Evolutionary conservation across 2,888 invertebrate genomes (phyloP).

Genomic region (Drosophila peninsularis): DNA sequence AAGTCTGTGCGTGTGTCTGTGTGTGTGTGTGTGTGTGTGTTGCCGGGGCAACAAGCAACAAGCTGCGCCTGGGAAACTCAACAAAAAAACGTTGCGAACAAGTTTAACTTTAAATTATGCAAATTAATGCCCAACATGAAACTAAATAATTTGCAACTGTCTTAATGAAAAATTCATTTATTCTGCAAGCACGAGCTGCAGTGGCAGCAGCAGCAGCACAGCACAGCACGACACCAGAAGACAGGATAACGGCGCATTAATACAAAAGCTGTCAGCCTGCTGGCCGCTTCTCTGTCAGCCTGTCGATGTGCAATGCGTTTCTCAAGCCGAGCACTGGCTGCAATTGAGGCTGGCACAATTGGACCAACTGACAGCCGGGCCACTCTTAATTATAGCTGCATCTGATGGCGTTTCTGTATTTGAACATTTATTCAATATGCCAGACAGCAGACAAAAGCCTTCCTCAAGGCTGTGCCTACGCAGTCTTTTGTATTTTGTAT

Average conservation of each 20-base stretch:
- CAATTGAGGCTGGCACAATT: slow-evolving; percentile 51
- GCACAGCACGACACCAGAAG: not conserved
- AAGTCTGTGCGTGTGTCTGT: not conserved
- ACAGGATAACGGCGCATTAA: slow-evolving; percentile 7
- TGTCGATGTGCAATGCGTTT: slow-evolving; percentile 57
- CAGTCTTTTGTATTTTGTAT: not conserved
- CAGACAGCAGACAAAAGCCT: not conserved
- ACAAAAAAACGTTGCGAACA: slow-evolving; percentile 38
- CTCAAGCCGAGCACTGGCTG: slow-evolving; percentile 29
- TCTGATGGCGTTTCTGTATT: slow-evolving; percentile 23
- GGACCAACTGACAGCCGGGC: slow-evolving; percentile 54
- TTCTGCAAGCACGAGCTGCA: slow-evolving; percentile 16
- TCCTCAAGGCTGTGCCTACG: not conserved
- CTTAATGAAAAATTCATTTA: slow-evolving; percentile 80
- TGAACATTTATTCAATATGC: slow-evolving; percentile 31
- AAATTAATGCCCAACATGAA: slow-evolving; percentile 73
- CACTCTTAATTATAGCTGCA: slow-evolving; percentile 71
- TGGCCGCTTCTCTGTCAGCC: slow-evolving; percentile 35
- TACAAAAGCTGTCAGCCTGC: slow-evolving; percentile 13
- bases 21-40: not conserved
- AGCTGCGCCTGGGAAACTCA: slow-evolving; percentile 59
- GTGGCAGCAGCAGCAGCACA: not conserved
- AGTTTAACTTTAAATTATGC: slow-evolving; percentile 79
- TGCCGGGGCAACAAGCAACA: slow-evolving; percentile 59
- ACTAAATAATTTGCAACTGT: slow-evolving; percentile 82